Conservation (phyloP, 2,888 invertebrate genomes). For the Eupithecia vulgata region DNA sequence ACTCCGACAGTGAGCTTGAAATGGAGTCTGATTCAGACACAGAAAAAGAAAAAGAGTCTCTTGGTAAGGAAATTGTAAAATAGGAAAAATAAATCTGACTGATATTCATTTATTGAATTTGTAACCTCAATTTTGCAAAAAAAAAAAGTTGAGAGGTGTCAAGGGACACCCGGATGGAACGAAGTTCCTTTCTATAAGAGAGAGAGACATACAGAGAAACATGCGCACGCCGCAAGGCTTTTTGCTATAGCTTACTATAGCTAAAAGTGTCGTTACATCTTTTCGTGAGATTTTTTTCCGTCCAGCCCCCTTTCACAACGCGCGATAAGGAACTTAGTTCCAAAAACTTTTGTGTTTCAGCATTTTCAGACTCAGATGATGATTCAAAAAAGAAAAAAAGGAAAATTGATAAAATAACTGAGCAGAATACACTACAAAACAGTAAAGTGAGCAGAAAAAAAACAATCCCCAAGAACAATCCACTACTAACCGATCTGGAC, state of each 20-base stretch:
- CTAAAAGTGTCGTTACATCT: no score
- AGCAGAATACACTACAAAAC: slow-evolving; percentile 72
- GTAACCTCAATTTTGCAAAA: neutral
- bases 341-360: no score
- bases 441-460: slow-evolving; percentile 56
- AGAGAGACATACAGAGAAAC: no score
- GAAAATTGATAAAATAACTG: slow-evolving; percentile 70
- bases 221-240: no score
- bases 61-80: slow-evolving; percentile 67
- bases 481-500: slow-evolving; percentile 92
- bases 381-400: slow-evolving; percentile 58
- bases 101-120: neutral
- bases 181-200: no score
- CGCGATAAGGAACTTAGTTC: no score
- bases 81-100: neutral
- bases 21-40: slow-evolving; percentile 84
- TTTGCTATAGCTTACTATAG: no score
- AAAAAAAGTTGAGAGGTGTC: no score
- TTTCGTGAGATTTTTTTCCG: no score
- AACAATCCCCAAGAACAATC: slow-evolving; percentile 82
- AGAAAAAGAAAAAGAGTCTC: slow-evolving; percentile 81
- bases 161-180: no score
- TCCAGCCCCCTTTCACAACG: no score
- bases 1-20: slow-evolving; percentile 86
- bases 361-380: slow-evolving; percentile 87